phyloP scores from a whole-genome alignment of 1,140 invertebrate genomes.

The Heliothis subflexa region DNA sequence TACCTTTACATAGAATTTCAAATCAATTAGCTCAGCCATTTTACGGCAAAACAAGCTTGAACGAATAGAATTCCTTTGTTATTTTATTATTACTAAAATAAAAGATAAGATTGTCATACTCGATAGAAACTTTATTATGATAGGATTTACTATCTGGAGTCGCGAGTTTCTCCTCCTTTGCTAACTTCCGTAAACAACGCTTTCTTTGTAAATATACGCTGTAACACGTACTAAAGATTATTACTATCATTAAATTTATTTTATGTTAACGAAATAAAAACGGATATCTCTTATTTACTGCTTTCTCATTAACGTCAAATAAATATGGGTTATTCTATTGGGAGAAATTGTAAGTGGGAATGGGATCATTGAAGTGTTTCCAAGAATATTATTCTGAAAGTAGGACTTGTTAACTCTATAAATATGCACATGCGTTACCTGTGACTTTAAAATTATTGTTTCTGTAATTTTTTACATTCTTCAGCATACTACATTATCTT shows the following conservation, averaged over 20 bases:
- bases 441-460: too few species aligned
- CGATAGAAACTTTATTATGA: constrained; percentile 2
- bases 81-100: neutral
- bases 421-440: too few species aligned
- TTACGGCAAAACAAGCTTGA: too few species aligned
- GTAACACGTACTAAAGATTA: neutral
- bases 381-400: constrained; percentile 30
- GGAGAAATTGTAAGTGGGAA: neutral
- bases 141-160: neutral
- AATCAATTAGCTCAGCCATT: too few species aligned
- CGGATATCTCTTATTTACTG: neutral
- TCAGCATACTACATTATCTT: too few species aligned
- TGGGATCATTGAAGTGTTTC: constrained; percentile 10
- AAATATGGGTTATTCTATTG: neutral
- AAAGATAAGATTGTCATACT: neutral
- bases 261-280: neutral
- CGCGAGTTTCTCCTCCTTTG: constrained; percentile 25
- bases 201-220: constrained; percentile 17
- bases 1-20: too few species aligned
- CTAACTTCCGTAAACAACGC: constrained; percentile 24
- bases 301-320: constrained; percentile 24
- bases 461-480: too few species aligned
- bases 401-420: constrained; percentile 38
- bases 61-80: neutral
- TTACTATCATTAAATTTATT: constrained; percentile 1